These are phyloP conservation scores for Phrynocephalus versicolor DNA, from an alignment of 2,113 vertebrate species.

Conservation along the genomic window DNA sequence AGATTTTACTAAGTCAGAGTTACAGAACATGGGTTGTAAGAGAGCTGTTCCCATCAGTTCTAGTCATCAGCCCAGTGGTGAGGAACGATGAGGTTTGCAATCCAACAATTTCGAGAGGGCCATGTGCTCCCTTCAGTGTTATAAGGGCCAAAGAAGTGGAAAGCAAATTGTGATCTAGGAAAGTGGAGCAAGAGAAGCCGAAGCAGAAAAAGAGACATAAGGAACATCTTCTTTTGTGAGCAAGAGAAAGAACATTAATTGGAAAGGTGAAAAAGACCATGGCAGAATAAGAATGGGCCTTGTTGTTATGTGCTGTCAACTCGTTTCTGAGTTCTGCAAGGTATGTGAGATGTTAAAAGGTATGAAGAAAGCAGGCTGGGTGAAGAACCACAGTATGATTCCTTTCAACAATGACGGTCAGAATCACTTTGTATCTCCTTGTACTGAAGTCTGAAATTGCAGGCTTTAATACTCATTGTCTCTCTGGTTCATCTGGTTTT, in stretches of 20 bases:
- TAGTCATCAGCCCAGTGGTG: not conserved
- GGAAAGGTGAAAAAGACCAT: not conserved
- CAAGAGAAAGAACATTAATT: not conserved
- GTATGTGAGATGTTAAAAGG: too few relatives aligned
- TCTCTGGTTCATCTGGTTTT: not conserved
- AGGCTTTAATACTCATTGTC: not conserved
- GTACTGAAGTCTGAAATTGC: not conserved
- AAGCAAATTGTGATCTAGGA: not conserved
- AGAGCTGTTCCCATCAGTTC: too few relatives aligned
- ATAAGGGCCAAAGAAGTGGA: not conserved
- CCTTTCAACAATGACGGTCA: not conserved
- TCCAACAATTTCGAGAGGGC: not conserved
- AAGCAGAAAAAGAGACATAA: not conserved
- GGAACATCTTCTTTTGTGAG: too few relatives aligned
- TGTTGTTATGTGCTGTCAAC: too few relatives aligned
- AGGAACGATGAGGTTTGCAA: not conserved
- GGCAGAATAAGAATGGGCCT: not conserved
- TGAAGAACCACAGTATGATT: not conserved
- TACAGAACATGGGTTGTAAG: not conserved
- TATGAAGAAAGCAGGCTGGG: too few relatives aligned
- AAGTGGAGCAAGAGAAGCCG: not conserved
- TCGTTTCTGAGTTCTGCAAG: too few relatives aligned
- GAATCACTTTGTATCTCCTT: not conserved
- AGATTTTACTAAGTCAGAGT: not conserved
- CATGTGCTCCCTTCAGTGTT: not conserved